A percentile compares a stretch with the other conserved stretches of the same genome.
Conservation (phyloP, 2,888 invertebrate species). For the Callyntrura sp. region DNA sequence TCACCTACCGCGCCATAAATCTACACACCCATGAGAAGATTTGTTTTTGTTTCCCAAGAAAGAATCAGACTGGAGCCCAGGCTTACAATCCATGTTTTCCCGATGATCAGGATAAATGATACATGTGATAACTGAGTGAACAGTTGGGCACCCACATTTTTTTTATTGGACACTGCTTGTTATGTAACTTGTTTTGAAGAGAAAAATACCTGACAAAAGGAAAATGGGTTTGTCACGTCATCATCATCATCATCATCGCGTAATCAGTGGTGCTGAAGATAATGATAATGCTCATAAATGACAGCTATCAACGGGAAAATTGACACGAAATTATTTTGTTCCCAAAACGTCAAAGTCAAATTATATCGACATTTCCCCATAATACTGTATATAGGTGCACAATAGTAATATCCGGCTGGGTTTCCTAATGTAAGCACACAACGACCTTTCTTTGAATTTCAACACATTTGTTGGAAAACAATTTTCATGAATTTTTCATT, state of each 20-base stretch:
- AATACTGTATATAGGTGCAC: neutral
- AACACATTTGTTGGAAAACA: neutral
- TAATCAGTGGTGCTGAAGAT: too few species aligned
- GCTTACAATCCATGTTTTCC: too few species aligned
- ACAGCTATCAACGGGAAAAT: neutral
- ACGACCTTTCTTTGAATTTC: neutral
- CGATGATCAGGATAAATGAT: neutral
- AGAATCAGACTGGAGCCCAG: too few species aligned
- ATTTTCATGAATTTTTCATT: neutral
- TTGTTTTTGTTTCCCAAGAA: too few species aligned
- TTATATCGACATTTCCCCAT: neutral
- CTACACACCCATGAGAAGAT: too few species aligned
- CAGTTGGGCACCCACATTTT: neutral
- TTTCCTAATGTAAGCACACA: neutral
- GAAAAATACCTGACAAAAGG: neutral
- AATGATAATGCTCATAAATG: neutral
- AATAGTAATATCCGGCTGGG: neutral
- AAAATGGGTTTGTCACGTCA: neutral
- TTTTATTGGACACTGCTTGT: neutral
- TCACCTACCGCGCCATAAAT: too few species aligned
- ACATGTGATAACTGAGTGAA: neutral
- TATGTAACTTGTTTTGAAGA: neutral
- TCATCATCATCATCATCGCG: neutral
- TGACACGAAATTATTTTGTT: neutral
- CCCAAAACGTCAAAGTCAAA: conserved; percentile 17